A percentile compares a stretch with the other conserved stretches of the same genome.
Evolutionary conservation across 64 coral and sea anemone genomes (phyloP).

Genomic region (Exaiptasia diaphana): DNA sequence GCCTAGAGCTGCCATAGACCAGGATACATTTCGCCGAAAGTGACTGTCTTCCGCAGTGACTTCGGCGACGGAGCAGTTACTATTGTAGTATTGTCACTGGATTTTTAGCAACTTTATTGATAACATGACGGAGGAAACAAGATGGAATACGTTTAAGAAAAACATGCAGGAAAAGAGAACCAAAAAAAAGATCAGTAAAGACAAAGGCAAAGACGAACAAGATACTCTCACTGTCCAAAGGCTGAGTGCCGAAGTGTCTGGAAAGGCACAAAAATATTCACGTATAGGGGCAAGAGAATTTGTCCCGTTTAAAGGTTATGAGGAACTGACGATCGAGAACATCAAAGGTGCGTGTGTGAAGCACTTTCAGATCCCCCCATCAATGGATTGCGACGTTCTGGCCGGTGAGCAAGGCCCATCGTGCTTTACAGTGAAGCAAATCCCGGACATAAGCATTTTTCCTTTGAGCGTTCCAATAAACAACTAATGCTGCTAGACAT

Average conservation of each 20-base stretch:
- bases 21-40: too few relatives aligned
- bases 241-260: slow-evolving; percentile 30
- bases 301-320: slow-evolving; percentile 8
- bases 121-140: too few relatives aligned
- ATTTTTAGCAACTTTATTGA: too few relatives aligned
- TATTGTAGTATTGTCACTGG: too few relatives aligned
- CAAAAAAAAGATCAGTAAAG: neutral
- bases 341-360: slow-evolving; percentile 29
- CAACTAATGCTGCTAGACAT: slow-evolving; percentile 46
- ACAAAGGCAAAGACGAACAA: too few relatives aligned
- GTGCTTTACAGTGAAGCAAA: slow-evolving; percentile 34
- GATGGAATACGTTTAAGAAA: too few relatives aligned
- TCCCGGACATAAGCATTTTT: too few relatives aligned
- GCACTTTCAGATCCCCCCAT: slow-evolving; percentile 1
- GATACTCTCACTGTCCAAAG: slow-evolving; percentile 48
- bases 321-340: slow-evolving; percentile 29
- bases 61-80: too few relatives aligned
- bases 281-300: slow-evolving; percentile 6
- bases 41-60: too few relatives aligned
- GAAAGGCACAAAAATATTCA: slow-evolving; percentile 60
- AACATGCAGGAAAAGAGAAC: too few relatives aligned
- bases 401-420: too few relatives aligned
- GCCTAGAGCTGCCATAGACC: too few relatives aligned
- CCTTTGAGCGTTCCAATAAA: slow-evolving; percentile 32
- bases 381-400: slow-evolving; percentile 34